Percentiles rank a stretch among this genome's conserved stretches.
Conservation (phyloP, 2,797 vertebrate species). For the Zonotrichia albicollis region DNA sequence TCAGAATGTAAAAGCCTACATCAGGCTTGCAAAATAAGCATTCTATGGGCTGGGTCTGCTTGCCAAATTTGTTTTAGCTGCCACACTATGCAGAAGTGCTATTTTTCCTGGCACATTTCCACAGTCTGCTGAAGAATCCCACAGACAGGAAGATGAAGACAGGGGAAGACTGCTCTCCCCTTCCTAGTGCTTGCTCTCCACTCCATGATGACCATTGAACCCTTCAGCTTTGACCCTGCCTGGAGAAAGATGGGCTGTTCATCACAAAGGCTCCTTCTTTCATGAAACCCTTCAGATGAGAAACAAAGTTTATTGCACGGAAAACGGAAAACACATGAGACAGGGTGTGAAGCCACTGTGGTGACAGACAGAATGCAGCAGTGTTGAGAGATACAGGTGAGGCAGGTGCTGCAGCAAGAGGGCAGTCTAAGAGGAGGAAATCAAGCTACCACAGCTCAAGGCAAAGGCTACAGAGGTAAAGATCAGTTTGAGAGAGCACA, state of each 20-base stretch:
- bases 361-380: background rate
- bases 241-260: background rate
- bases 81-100: background rate
- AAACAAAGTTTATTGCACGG: background rate
- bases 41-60: background rate
- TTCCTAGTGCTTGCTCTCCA: background rate
- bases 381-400: background rate
- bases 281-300: background rate
- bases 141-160: background rate
- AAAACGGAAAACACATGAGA: background rate
- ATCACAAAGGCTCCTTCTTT: background rate
- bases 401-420: background rate
- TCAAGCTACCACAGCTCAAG: background rate
- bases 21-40: background rate
- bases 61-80: background rate
- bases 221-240: background rate
- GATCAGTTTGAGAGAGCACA: background rate
- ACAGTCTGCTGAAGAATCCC: background rate
- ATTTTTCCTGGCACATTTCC: background rate
- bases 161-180: background rate
- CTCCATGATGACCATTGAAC: background rate
- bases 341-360: background rate
- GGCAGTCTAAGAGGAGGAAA: background rate
- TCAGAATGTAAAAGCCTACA: background rate
- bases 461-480: background rate